Conservation (phyloP, 2,113 vertebrate species). For the Ammospiza nelsoni region DNA sequence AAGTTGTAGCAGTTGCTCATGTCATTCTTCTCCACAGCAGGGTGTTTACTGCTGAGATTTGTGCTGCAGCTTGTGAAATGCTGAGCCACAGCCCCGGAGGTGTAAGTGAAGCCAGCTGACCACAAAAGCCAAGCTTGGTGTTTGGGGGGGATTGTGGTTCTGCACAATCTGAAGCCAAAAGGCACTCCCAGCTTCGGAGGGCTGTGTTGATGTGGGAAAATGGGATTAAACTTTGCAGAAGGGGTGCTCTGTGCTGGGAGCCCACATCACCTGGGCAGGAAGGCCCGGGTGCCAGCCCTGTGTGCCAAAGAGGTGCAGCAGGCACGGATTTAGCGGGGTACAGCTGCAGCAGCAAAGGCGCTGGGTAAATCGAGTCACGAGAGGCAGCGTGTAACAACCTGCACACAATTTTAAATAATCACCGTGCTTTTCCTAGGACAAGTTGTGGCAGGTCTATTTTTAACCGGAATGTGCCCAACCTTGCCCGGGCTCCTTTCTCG, state of each 20-base stretch:
- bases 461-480: background rate
- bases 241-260: no score
- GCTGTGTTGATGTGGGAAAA: background rate
- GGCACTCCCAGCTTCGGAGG: accelerated
- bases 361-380: accelerated
- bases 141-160: accelerated
- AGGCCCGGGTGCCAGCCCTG: background rate
- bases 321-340: background rate
- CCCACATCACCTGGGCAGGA: no score
- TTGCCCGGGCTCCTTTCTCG: background rate
- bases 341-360: background rate
- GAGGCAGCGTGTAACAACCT: accelerated
- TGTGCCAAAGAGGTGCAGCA: accelerated
- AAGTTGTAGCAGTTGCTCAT: background rate
- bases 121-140: background rate
- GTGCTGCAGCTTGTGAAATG: background rate
- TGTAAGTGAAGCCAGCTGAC: background rate
- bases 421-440: background rate
- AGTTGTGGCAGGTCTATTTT: background rate
- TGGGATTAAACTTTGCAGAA: background rate
- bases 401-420: background rate
- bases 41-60: background rate
- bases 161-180: background rate
- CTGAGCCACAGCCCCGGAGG: background rate
- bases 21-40: background rate